phyloP scores from a whole-genome alignment of 1,140 invertebrate genomes.

The Neodiprion lecontei region DNA sequence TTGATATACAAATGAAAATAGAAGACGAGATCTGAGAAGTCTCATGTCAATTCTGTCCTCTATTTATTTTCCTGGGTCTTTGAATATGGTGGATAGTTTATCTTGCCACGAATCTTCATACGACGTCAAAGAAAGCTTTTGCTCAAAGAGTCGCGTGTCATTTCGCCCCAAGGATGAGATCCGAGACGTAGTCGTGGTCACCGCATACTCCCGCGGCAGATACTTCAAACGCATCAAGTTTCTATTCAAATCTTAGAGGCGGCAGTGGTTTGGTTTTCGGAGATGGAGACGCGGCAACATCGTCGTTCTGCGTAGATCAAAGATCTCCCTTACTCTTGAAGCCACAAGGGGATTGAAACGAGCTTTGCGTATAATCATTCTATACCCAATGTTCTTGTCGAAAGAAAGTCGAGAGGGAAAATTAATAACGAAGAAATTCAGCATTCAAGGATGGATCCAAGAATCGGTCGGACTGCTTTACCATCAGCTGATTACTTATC shows the following conservation, averaged over 20 bases:
- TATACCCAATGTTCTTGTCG: background rate
- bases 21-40: no score
- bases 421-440: no score
- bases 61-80: no score
- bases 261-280: constrained; percentile 24
- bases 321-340: constrained; percentile 34
- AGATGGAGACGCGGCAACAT: constrained; percentile 30
- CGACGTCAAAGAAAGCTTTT: no score
- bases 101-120: no score
- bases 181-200: background rate
- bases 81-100: no score
- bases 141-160: background rate
- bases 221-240: constrained; percentile 22
- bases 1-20: no score
- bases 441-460: no score
- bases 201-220: constrained; percentile 11
- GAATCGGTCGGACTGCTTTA: no score
- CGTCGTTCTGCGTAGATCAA: constrained; percentile 39
- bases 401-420: no score
- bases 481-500: no score
- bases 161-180: background rate
- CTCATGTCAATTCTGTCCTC: no score
- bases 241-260: constrained; percentile 45
- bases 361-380: background rate
- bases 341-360: background rate